phyloP scores from a whole-genome alignment of 1,140 invertebrate species.

The Caenorhabditis brenneri region DNA sequence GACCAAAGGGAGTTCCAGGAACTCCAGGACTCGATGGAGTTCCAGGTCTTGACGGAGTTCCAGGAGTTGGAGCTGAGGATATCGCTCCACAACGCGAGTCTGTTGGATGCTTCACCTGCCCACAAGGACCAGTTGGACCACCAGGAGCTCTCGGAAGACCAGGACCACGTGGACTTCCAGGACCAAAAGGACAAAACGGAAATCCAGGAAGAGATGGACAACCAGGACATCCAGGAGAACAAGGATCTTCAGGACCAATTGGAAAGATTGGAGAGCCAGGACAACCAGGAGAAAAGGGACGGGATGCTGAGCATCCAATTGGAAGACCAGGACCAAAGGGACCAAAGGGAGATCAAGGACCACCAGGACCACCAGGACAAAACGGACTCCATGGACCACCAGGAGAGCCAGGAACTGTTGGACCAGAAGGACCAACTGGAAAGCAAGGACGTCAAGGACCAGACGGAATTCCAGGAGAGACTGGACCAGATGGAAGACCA shows the following conservation, averaged over 20 bases:
- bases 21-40: conserved; percentile 53
- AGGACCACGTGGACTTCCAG: conserved; percentile 53
- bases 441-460: conserved; percentile 56
- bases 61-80: conserved; percentile 57
- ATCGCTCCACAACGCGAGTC: conserved; percentile 51
- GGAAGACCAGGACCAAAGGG: conserved; percentile 64
- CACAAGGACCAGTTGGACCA: conserved; percentile 55
- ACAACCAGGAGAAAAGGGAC: conserved; percentile 63
- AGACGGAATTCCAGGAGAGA: conserved; percentile 56
- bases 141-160: conserved; percentile 58
- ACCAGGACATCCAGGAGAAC: conserved; percentile 56
- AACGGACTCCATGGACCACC: conserved; percentile 59
- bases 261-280: conserved; percentile 59
- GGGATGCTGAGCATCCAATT: conserved; percentile 60
- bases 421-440: conserved; percentile 59
- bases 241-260: conserved; percentile 53
- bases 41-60: conserved; percentile 56
- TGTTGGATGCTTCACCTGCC: conserved; percentile 57
- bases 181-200: conserved; percentile 57
- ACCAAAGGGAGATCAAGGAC: conserved; percentile 53
- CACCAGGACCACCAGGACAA: conserved; percentile 52
- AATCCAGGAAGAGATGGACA: conserved; percentile 56
- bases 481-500: conserved; percentile 58
- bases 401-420: conserved; percentile 59
- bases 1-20: conserved; percentile 58